Percentiles rank a stretch among this genome's conserved stretches.
Conservation (phyloP, 2,888 invertebrate genomes). For the Drosophila phalerata region DNA sequence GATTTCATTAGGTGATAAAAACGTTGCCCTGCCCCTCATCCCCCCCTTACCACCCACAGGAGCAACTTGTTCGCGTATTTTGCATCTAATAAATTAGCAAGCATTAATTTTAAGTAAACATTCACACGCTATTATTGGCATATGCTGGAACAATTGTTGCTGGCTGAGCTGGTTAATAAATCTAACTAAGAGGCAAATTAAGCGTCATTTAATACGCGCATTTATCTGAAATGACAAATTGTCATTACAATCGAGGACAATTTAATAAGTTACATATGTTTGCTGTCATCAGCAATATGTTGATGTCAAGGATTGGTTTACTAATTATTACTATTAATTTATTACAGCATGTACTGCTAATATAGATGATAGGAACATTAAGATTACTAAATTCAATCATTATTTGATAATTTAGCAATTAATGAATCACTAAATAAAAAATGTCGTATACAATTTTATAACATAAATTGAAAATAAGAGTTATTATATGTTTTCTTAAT, state of each 20-base stretch:
- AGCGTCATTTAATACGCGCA: constrained; percentile 70
- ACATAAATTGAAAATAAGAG: too few species aligned
- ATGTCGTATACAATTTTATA: too few species aligned
- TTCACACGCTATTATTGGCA: constrained; percentile 60
- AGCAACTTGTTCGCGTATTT: constrained; percentile 31
- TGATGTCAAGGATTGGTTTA: neutral
- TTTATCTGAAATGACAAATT: constrained; percentile 64
- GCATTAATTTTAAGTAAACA: constrained; percentile 56
- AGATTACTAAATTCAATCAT: neutral
- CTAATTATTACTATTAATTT: neutral
- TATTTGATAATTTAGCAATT: neutral
- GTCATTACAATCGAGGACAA: constrained; percentile 27
- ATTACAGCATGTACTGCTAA: neutral
- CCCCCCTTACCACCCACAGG: neutral
- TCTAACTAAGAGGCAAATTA: constrained; percentile 54
- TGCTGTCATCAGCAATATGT: constrained; percentile 1
- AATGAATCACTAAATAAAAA: too few species aligned
- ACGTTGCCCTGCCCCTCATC: constrained; percentile 1
- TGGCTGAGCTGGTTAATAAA: constrained; percentile 19
- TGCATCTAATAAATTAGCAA: constrained; percentile 66
- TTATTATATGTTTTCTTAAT: too few species aligned
- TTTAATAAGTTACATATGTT: constrained; percentile 21
- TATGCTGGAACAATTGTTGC: constrained; percentile 38
- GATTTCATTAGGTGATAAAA: constrained; percentile 65
- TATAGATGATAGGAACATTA: too few species aligned